Conservation (phyloP, 2,888 invertebrate genomes). For the Hypercompe scribonia region DNA sequence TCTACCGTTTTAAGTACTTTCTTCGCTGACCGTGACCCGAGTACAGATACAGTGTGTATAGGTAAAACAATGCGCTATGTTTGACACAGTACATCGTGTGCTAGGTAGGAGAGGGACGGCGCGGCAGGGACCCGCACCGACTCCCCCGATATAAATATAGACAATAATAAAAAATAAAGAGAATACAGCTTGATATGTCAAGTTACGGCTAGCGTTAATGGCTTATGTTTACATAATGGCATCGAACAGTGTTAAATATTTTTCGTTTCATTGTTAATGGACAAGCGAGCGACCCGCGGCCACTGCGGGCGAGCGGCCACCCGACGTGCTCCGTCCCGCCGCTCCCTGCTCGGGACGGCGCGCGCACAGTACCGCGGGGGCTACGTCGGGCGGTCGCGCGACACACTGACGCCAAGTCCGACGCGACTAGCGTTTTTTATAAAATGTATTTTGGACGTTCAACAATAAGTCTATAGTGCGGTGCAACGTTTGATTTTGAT, state of each 20-base stretch:
- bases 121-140: slow-evolving; percentile 7
- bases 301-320: slow-evolving; percentile 25
- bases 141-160: slow-evolving; percentile 41
- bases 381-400: slow-evolving; percentile 3
- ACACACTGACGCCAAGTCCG: slow-evolving; percentile 9
- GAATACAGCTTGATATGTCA: slow-evolving; percentile 74
- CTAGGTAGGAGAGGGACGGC: slow-evolving; percentile 45
- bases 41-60: slow-evolving; percentile 51
- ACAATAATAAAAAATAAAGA: slow-evolving; percentile 51
- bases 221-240: slow-evolving; percentile 62
- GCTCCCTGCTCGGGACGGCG: no score
- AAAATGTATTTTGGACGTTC: slow-evolving; percentile 17
- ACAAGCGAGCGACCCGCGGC: slow-evolving; percentile 58
- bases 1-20: slow-evolving; percentile 12
- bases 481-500: slow-evolving; percentile 1
- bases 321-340: not conserved
- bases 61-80: slow-evolving; percentile 65
- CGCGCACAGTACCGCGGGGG: no score
- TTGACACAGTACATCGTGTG: slow-evolving; percentile 68
- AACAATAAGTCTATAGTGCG: not conserved
- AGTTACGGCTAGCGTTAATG: slow-evolving; percentile 64
- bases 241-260: slow-evolving; percentile 59
- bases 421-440: slow-evolving; percentile 17
- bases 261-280: slow-evolving; percentile 61
- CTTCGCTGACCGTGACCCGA: slow-evolving; percentile 38